These are phyloP conservation scores for Oopsacas minuta DNA, from an alignment of 37 sponge, comb jelly and placozoan genomes.

Conservation along the genomic window DNA sequence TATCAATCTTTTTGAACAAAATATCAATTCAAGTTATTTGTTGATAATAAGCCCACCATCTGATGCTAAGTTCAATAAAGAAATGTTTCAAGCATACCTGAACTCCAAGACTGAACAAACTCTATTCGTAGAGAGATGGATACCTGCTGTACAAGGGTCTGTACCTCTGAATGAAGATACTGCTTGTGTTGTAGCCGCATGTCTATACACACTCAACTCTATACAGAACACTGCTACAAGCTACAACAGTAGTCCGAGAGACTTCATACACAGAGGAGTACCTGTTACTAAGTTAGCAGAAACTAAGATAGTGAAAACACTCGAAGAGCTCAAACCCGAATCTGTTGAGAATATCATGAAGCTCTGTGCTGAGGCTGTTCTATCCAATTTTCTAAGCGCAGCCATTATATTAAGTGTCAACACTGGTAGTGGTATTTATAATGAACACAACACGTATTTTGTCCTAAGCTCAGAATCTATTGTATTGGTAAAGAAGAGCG, in stretches of 20 bases:
- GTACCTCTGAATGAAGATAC: background rate
- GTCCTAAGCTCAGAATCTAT: background rate
- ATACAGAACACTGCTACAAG: background rate
- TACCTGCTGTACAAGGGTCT: background rate
- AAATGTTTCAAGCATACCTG: background rate
- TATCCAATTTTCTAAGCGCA: background rate
- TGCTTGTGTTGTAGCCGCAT: background rate
- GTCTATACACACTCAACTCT: background rate
- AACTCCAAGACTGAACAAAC: background rate
- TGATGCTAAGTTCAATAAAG: background rate
- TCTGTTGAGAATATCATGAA: background rate
- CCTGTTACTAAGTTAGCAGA: background rate
- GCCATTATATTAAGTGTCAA: background rate
- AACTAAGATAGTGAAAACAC: background rate
- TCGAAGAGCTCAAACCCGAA: background rate
- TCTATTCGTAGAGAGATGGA: conserved; percentile 1
- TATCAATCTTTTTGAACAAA: background rate
- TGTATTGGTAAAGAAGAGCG: background rate
- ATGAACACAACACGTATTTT: background rate
- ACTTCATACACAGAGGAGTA: background rate
- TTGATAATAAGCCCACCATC: background rate
- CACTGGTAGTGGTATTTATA: background rate
- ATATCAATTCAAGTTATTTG: background rate
- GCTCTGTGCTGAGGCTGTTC: background rate
- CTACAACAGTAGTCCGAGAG: background rate